phyloP scores from a whole-genome alignment of 2,888 invertebrate species.

The Drosophila helvetica region DNA sequence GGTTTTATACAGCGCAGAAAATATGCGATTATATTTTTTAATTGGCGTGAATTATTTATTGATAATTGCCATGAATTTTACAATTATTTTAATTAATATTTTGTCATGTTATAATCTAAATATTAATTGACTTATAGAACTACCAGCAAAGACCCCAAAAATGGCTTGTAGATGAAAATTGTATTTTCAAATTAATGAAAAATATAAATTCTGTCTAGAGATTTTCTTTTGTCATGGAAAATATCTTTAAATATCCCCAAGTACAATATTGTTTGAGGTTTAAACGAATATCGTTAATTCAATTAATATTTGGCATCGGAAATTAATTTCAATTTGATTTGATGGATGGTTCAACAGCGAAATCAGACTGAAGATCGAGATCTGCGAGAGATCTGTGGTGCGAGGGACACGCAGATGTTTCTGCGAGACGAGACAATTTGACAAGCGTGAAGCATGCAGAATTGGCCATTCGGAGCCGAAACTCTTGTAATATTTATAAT shows the following conservation, averaged over 20 bases:
- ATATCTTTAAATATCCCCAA: too few species aligned
- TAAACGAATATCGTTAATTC: background rate
- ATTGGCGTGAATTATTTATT: background rate
- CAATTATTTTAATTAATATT: background rate
- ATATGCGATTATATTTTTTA: background rate
- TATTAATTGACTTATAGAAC: slow-evolving; percentile 31
- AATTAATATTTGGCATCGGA: slow-evolving; percentile 29
- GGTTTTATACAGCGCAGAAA: background rate
- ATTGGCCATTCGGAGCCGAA: slow-evolving; percentile 13
- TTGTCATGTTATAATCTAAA: background rate
- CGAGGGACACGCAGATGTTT: slow-evolving; percentile 29
- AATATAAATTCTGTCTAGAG: too few species aligned
- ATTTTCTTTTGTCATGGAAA: too few species aligned
- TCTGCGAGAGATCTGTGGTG: slow-evolving; percentile 16
- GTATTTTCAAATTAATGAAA: too few species aligned
- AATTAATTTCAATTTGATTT: slow-evolving; percentile 21
- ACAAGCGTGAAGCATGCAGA: slow-evolving; percentile 67
- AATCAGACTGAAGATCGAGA: slow-evolving; percentile 17
- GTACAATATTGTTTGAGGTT: slow-evolving; percentile 4
- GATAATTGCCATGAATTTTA: background rate
- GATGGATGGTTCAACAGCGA: slow-evolving; percentile 17
- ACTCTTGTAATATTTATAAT: slow-evolving; percentile 49
- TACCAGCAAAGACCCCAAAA: background rate
- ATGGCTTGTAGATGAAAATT: too few species aligned
- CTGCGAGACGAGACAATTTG: slow-evolving; percentile 26